These are phyloP conservation scores for Rhagologus leucostigma DNA, from an alignment of 2,113 vertebrate genomes.

Conservation along the genomic window DNA sequence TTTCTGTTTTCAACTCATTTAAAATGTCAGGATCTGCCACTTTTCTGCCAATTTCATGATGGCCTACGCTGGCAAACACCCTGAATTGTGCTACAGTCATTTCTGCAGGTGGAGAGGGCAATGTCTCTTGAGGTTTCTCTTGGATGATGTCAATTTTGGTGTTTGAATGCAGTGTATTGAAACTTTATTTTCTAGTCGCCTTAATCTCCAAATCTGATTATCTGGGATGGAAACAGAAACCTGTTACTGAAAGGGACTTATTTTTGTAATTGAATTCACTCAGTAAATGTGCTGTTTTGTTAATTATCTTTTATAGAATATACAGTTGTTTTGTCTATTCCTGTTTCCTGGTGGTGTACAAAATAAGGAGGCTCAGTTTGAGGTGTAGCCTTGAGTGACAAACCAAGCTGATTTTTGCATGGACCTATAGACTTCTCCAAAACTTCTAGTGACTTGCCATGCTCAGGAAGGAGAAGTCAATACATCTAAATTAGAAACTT, in stretches of 20 bases:
- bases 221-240: neutral
- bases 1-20: slow-evolving; percentile 35
- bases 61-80: neutral
- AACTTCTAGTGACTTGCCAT: neutral
- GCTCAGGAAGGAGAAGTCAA: neutral
- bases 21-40: slow-evolving; percentile 62
- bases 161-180: neutral
- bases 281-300: neutral
- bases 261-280: neutral
- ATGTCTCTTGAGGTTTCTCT: neutral
- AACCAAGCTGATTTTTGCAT: neutral
- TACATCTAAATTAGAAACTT: neutral
- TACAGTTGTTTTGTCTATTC: neutral
- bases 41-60: neutral
- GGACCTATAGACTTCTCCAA: neutral
- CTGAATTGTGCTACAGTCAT: neutral
- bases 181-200: neutral
- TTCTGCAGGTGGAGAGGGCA: neutral
- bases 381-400: neutral
- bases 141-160: neutral
- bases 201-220: neutral
- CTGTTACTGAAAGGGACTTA: neutral
- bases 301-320: neutral
- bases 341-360: neutral
- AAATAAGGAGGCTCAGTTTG: neutral